These are phyloP conservation scores for Oligia latruncula DNA, from an alignment of 2,888 invertebrate genomes.

Conservation along the genomic window DNA sequence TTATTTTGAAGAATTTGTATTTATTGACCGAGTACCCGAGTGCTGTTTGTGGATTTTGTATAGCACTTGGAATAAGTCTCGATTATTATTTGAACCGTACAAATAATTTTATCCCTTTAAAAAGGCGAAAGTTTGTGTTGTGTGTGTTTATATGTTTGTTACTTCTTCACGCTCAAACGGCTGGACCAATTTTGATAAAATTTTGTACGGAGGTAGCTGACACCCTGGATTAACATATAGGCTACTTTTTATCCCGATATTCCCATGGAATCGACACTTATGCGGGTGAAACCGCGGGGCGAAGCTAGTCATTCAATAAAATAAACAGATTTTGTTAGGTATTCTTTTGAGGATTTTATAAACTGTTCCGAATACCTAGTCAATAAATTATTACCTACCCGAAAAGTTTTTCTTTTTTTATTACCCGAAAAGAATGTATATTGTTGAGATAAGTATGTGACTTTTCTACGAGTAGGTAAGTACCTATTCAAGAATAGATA, in stretches of 20 bases:
- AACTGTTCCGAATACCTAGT: not conserved
- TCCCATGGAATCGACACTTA: no score
- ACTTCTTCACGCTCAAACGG: no score
- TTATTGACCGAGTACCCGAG: no score
- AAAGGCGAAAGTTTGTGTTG: no score
- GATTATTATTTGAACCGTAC: not conserved
- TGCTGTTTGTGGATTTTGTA: not conserved
- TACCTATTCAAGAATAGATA: not conserved
- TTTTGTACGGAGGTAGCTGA: no score
- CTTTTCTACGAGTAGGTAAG: not conserved
- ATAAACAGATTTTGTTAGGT: not conserved
- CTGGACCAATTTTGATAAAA: no score
- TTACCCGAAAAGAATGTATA: not conserved
- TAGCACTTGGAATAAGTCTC: not conserved
- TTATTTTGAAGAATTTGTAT: not conserved
- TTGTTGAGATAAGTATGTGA: not conserved
- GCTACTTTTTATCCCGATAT: no score
- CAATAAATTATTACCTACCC: not conserved
- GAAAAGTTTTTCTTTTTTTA: not conserved
- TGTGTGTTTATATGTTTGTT: no score
- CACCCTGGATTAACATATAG: no score
- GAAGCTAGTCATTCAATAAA: no score
- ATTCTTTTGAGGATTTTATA: not conserved
- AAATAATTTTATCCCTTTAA: no score
- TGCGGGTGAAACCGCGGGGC: no score